Percentiles rank a stretch among this genome's conserved stretches.
phyloP scores from a whole-genome alignment of 2,888 invertebrate genomes.

The Alviniconcha strummeri region DNA sequence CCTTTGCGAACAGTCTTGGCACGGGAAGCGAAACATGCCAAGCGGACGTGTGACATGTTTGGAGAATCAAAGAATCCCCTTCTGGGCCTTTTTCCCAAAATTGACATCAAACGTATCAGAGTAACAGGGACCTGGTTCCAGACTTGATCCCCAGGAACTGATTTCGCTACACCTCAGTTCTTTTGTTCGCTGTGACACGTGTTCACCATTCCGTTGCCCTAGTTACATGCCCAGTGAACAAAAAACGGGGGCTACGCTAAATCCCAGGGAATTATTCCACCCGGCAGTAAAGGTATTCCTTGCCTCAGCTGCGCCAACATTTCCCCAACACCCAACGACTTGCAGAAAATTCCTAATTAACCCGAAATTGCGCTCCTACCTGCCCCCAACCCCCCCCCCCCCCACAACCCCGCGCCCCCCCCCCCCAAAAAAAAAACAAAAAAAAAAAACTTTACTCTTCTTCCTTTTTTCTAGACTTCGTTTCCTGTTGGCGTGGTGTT shows the following conservation, averaged over 20 bases:
- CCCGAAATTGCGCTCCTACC: not conserved
- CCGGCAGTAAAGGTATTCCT: conserved; percentile 4
- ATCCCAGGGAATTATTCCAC: not conserved
- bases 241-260: not conserved
- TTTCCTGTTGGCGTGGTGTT: too few relatives aligned
- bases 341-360: conserved; percentile 10
- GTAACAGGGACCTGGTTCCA: not conserved
- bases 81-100: too few relatives aligned
- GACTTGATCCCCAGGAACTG: not conserved
- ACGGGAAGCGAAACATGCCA: too few relatives aligned
- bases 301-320: conserved; percentile 18
- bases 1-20: too few relatives aligned
- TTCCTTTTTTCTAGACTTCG: too few relatives aligned
- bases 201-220: conserved; percentile 8
- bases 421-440: not conserved
- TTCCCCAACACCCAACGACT: not conserved
- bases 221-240: not conserved
- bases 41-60: too few relatives aligned
- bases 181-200: conserved; percentile 7
- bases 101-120: not conserved
- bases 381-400: not conserved
- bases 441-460: not conserved
- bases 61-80: too few relatives aligned
- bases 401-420: not conserved
- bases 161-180: conserved; percentile 1